Evolutionary conservation across 2,113 vertebrate species (phyloP).

Genomic region (Colinus virginianus): DNA sequence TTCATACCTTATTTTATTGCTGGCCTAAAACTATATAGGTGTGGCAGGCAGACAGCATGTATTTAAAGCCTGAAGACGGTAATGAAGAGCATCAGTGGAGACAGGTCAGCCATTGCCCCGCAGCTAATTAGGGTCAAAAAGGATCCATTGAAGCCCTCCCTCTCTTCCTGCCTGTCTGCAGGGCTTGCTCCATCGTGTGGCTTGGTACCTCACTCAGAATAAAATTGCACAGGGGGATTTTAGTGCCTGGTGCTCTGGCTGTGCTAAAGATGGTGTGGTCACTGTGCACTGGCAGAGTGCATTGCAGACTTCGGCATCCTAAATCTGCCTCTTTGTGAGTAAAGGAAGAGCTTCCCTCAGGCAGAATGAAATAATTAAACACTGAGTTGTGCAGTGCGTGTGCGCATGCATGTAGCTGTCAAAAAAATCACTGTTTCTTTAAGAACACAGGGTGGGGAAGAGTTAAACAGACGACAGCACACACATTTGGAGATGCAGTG

Average conservation of each 20-base stretch:
- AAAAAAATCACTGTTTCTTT: accelerated
- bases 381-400: no score
- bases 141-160: not conserved
- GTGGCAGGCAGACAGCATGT: not conserved
- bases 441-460: not conserved
- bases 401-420: accelerated
- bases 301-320: not conserved
- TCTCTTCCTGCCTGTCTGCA: not conserved
- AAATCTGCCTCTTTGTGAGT: not conserved
- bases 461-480: not conserved
- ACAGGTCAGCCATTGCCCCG: not conserved
- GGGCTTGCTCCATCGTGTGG: not conserved
- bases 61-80: constrained; percentile 13
- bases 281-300: accelerated
- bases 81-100: not conserved
- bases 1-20: constrained; percentile 7
- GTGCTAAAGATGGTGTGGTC: accelerated
- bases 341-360: not conserved
- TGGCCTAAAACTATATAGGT: not conserved
- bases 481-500: not conserved
- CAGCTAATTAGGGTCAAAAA: not conserved
- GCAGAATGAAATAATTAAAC: not conserved
- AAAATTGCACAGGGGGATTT: not conserved
- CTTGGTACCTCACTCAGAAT: not conserved
- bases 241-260: not conserved